Evolutionary conservation across 2,113 vertebrate species (phyloP), one percentile per base, ranked within the genome.

Genomic region (Petroica traversi): DNA sequence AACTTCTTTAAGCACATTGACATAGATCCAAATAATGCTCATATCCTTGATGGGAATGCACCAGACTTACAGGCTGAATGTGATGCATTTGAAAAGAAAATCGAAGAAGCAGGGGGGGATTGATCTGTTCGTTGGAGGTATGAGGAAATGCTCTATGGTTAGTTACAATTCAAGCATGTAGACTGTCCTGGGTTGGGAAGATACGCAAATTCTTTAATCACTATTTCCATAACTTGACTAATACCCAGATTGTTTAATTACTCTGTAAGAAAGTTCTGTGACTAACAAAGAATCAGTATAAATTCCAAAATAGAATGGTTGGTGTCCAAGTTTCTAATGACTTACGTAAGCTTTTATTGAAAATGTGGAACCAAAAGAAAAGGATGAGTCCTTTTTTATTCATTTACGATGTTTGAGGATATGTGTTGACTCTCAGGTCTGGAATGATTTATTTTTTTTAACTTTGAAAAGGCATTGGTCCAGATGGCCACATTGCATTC

Each of bases 401-500:
- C 0, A 11, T 83, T 74, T 75, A 45, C 18, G 28, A 34, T 95
- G 86, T 95, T 68, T 93, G 67, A 89, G 69, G 67, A 36, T 87
- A 58, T 89, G 55, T 93, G 82, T 86, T 95, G 79, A 92, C 72
- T 90, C 45, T 1, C 43, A 69, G 83, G 66, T 58, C 57, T 85
- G 81, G 81, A 92, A 94, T 96, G 76, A 95, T 87, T 80, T 82
- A 24, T 77, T 94, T 83, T 85, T 40, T 96, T 94, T 41, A 98
- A 85, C 95, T 92, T 97, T 98, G 97, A 85, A 97, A 98, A 98
- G 98, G 98, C 95, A 98, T 98, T 96, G 98, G 98, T 97, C 98
- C 98, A 91, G 98, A 98, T 97, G 98, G 98, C 94, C 98, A 98
- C 96, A 98, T 98, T 62, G 98, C 98, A 94, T 98, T 98, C 97